Conservation (phyloP, 2,113 vertebrate genomes). For the Paradoxurus hermaphroditus region DNA sequence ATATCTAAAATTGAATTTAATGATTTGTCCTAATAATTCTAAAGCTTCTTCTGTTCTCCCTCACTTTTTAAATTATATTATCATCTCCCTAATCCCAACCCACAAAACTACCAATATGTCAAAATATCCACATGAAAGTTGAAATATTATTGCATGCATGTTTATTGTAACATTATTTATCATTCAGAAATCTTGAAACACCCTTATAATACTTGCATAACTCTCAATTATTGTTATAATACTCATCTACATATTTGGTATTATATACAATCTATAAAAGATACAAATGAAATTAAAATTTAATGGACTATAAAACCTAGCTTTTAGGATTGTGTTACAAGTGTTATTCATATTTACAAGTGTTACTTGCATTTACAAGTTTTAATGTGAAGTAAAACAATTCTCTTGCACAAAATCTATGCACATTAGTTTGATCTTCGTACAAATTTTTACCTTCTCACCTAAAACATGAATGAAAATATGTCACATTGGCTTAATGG, state of each 20-base stretch:
- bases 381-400: background rate
- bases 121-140: background rate
- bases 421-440: background rate
- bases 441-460: background rate
- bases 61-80: background rate
- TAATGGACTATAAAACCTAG: background rate
- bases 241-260: background rate
- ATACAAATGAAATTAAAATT: background rate
- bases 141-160: background rate
- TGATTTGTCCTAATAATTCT: background rate
- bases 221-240: background rate
- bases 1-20: background rate
- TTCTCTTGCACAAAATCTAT: background rate
- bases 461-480: background rate
- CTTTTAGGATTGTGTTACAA: background rate
- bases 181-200: background rate
- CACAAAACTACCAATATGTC: background rate
- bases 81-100: background rate
- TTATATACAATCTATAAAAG: background rate
- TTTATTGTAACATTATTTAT: background rate
- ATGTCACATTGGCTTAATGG: background rate
- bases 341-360: background rate
- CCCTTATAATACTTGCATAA: background rate
- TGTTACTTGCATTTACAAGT: too few relatives aligned
- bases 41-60: background rate